phyloP scores from a whole-genome alignment of 2,797 vertebrate species.

The Hypotaenidia okinawae region DNA sequence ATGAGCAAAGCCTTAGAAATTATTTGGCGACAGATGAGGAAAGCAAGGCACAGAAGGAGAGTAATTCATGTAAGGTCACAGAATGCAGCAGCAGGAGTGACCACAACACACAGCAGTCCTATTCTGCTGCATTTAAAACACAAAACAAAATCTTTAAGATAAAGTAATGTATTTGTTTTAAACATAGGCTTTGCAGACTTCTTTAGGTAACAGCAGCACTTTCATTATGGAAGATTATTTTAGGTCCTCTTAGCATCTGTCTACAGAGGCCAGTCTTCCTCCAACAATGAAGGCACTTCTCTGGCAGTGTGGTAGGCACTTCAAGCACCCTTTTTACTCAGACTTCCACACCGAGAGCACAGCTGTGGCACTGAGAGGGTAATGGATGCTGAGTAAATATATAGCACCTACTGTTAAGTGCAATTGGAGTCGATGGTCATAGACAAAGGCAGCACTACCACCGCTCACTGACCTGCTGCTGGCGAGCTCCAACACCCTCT shows the following conservation, averaged over 20 bases:
- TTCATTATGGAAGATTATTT: background rate
- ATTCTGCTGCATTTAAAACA: background rate
- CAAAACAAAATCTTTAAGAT: background rate
- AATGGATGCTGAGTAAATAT: background rate
- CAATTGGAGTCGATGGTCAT: background rate
- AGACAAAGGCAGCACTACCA: background rate
- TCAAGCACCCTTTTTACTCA: background rate
- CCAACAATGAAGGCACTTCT: background rate
- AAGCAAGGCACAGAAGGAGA: background rate
- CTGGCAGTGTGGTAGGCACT: background rate
- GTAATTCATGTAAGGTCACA: background rate
- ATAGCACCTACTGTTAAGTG: background rate
- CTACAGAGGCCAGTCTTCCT: background rate
- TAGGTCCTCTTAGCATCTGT: background rate
- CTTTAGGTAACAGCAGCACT: background rate
- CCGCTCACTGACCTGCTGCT: slow-evolving; percentile 89
- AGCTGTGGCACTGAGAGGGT: background rate
- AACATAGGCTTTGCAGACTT: background rate
- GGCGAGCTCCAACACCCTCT: slow-evolving; percentile 89
- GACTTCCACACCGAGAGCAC: background rate
- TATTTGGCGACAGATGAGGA: background rate
- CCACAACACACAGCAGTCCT: background rate
- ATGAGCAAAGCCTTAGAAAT: background rate
- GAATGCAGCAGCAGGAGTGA: background rate
- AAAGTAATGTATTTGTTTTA: background rate